These are phyloP conservation scores for Porites australiensis DNA, from an alignment of 64 coral and sea anemone species.

Conservation along the genomic window DNA sequence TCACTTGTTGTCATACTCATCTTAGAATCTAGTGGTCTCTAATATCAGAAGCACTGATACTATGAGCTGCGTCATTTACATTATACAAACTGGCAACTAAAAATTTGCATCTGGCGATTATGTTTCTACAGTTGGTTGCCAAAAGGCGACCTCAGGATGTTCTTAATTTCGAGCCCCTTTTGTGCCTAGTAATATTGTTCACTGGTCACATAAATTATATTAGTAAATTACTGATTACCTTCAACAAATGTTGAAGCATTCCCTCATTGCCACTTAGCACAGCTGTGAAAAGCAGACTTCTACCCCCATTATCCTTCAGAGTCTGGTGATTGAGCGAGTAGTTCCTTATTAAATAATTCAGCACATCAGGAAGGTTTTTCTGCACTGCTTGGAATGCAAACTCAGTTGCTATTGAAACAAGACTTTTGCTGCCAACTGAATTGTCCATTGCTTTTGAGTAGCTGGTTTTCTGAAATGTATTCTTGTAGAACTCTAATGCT, in stretches of 20 bases:
- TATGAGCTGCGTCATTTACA: too few species aligned
- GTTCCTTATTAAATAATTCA: slow-evolving; percentile 73
- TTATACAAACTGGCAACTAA: too few species aligned
- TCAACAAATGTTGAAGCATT: slow-evolving; percentile 64
- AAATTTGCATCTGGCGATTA: too few species aligned
- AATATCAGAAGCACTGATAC: too few species aligned
- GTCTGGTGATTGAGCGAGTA: slow-evolving; percentile 44
- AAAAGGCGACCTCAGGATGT: too few species aligned
- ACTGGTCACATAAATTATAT: background rate
- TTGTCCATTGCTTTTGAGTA: background rate
- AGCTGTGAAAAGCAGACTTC: slow-evolving; percentile 80
- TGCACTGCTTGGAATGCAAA: slow-evolving; percentile 84
- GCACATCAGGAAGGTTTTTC: slow-evolving; percentile 81
- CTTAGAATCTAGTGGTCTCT: too few species aligned
- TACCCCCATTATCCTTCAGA: slow-evolving; percentile 44
- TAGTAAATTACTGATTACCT: slow-evolving; percentile 33
- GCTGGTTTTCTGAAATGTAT: background rate
- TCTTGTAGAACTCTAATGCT: slow-evolving; percentile 79
- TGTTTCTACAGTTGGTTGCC: too few species aligned
- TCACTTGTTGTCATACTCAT: too few species aligned
- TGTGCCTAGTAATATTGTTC: background rate
- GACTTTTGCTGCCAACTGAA: slow-evolving; percentile 42
- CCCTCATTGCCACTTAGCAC: slow-evolving; percentile 70
- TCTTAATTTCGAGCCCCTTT: background rate
- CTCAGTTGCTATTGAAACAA: slow-evolving; percentile 54